phyloP scores from a whole-genome alignment of 2,888 invertebrate genomes.

The Himalopsyche anomala region DNA sequence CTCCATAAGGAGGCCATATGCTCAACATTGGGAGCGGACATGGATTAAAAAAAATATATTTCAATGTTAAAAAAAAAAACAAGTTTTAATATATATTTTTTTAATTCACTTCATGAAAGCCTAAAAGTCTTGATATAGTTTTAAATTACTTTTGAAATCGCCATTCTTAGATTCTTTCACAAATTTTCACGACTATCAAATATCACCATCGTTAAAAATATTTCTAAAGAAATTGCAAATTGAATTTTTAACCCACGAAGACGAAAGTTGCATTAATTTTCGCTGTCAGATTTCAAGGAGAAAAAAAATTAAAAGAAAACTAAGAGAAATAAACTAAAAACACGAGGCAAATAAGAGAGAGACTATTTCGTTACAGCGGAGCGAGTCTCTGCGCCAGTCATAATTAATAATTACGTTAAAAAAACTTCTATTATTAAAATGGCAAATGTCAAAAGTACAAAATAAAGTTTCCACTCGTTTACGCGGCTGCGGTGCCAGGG shows the following conservation, averaged over 20 bases:
- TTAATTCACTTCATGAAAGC: too few species aligned
- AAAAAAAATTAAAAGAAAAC: conserved; percentile 22
- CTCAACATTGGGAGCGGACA: too few species aligned
- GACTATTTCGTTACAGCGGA: conserved; percentile 14
- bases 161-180: too few species aligned
- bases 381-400: conserved; percentile 30
- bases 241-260: conserved; percentile 20
- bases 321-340: conserved; percentile 18
- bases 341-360: conserved; percentile 6
- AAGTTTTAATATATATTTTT: too few species aligned
- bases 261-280: conserved; percentile 12
- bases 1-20: too few species aligned
- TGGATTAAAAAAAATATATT: too few species aligned
- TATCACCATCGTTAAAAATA: neutral
- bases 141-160: too few species aligned
- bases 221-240: neutral
- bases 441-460: conserved; percentile 49
- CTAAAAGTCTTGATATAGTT: too few species aligned
- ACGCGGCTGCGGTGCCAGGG: conserved; percentile 34
- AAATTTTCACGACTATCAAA: neutral
- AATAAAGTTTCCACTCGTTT: conserved; percentile 52
- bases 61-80: too few species aligned
- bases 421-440: conserved; percentile 30
- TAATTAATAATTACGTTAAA: conserved; percentile 30
- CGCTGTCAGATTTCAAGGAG: conserved; percentile 10